Conservation (phyloP, 2,797 vertebrate species). For the Chaunax sp. region DNA sequence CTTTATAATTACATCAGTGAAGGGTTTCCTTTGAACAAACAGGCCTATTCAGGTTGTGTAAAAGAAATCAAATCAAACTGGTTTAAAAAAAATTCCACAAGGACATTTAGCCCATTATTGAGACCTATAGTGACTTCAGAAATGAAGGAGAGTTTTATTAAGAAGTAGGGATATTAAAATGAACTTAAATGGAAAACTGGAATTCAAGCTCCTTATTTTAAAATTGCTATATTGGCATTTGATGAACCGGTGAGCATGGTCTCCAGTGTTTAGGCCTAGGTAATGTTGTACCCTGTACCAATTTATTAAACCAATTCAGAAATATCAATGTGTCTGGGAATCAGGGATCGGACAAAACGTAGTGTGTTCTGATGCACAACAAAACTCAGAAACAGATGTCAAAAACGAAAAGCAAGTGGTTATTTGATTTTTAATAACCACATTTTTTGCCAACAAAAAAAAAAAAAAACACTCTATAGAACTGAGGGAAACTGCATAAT, state of each 20-base stretch:
- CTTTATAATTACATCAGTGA: background rate
- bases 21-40: constrained; percentile 8
- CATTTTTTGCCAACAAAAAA: too few species aligned
- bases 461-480: too few species aligned
- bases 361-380: background rate
- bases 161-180: background rate
- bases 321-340: background rate
- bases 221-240: constrained; percentile 3
- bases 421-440: too few species aligned
- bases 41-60: background rate
- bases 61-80: constrained; percentile 11
- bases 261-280: too few species aligned
- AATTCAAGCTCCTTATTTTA: constrained; percentile 8
- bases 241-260: too few species aligned
- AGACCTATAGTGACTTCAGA: constrained; percentile 2
- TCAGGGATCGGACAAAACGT: background rate
- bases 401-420: too few species aligned
- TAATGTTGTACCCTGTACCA: too few species aligned
- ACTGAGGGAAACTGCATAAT: too few species aligned
- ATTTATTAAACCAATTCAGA: too few species aligned
- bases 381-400: too few species aligned
- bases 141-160: background rate
- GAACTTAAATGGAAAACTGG: constrained; percentile 1
- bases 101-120: constrained; percentile 1
- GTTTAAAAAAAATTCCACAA: constrained; percentile 1